These are phyloP conservation scores for Euura lappo DNA, from an alignment of 1,140 invertebrate genomes.

Conservation along the genomic window DNA sequence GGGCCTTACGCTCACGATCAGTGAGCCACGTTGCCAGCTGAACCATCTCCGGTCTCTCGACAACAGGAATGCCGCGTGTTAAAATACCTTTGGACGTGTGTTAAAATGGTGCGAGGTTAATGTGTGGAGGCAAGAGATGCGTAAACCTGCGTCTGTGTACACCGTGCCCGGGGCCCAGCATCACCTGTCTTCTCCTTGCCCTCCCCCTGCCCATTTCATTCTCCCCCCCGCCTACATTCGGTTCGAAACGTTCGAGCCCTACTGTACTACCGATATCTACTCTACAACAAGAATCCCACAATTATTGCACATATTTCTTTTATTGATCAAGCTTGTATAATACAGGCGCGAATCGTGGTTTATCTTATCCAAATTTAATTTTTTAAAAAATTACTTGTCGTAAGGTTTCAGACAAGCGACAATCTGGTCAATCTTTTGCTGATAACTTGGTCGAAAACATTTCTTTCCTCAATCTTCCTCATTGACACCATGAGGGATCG, in stretches of 20 bases:
- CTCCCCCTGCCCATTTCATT: constrained; percentile 14
- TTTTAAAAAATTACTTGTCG: too few species aligned
- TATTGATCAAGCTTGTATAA: neutral
- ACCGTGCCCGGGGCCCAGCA: constrained; percentile 41
- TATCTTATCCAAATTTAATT: too few species aligned
- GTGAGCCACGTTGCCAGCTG: constrained; percentile 54
- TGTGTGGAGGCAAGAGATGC: constrained; percentile 33
- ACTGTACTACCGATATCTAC: neutral
- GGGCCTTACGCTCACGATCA: constrained; percentile 42
- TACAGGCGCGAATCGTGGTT: too few species aligned
- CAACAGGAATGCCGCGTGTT: constrained; percentile 59
- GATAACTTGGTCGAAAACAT: neutral
- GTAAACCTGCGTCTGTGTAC: constrained; percentile 33
- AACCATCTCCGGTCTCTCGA: constrained; percentile 46
- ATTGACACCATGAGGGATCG: neutral
- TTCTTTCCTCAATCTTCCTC: neutral
- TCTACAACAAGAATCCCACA: too few species aligned
- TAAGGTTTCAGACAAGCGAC: too few species aligned
- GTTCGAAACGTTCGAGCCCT: neutral
- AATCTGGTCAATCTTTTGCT: too few species aligned
- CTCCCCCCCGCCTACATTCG: neutral
- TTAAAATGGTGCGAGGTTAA: constrained; percentile 18
- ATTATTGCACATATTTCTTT: neutral
- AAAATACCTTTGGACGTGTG: constrained; percentile 52
- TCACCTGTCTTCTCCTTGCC: constrained; percentile 55